Evolutionary conservation across 1,140 invertebrate species (phyloP), one percentile per base, ranked within the genome.

Genomic region (Drosophila malerkotliana): DNA sequence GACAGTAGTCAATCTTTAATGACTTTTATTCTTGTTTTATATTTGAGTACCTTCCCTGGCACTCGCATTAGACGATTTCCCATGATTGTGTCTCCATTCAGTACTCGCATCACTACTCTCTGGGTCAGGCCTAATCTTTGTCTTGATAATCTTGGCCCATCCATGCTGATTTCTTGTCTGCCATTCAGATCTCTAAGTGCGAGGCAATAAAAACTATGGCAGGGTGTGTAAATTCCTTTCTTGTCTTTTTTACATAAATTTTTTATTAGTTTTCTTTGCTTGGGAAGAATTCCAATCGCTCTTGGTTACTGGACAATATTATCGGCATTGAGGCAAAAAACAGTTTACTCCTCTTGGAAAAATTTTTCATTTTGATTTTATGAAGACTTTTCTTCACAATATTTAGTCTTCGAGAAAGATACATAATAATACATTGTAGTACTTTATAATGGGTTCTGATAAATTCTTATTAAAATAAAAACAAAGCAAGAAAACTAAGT

Each of bases 1-100:
- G 77, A 52, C 71, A 84, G 74, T 80, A 80, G 81, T 79, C 78
- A 74, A 81, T 72, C 74, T 87, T 87, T 87, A 87, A 87, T 87
- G 82, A 72, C 82, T 88, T 76, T 87, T 83, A 57, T 68, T 69
- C 64, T 69, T 56, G 37, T 56, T 57, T 75, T 66, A 44, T 52
- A 49, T 52, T 28, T 64, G 32, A 57, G 54, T 58, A 53, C 47
- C 47, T 56, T 63, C 39, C 12, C 10, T 32, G 21, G 34, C 14
- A 21, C 56, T 47, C 71, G 64, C 78, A 87, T 87, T 88, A 87
- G 79, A 87, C 64, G 62, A 79, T 88, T 87, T 88, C 82, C 59
- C 82, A 87, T 87, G 62, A 88, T 88, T 88, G 74, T 88, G 64
- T 72, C 78, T 66, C 30, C 72, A 68, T 68, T 72, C 61, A 59